Evolutionary conservation across 2,113 vertebrate species (phyloP), one percentile per base, ranked within the genome.

Genomic region (Macrotus californicus): DNA sequence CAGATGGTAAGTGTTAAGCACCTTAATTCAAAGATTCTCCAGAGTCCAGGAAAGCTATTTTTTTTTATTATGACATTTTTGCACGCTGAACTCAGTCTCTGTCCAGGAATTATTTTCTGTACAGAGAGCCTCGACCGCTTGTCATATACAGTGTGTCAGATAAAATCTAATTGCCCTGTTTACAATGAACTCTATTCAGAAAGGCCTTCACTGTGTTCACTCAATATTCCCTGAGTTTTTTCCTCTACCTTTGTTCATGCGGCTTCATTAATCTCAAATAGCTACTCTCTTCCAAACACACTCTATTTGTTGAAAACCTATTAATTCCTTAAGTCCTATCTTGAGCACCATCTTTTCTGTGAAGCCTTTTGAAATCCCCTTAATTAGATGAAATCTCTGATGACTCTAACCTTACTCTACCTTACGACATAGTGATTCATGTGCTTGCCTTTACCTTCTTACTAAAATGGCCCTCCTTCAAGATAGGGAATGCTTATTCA

Each of bases 271-370:
- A 96, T 96, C 94, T 97, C 94, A 97, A 97, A 97, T 87, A 97
- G 95, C 89, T 91, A 91, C 94, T 97, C 95, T 95, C 93, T 82
- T 96, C 89, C 95, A 97, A 96, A 97, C 83, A 97, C 94, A 96
- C 95, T 97, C 93, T 83, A 97, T 97, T 97, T 97, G 83, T 93
- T 96, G 97, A 97, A 97, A 97, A 96, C 79, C 96, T 97, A 96
- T 97, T 97, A 97, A 96, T 97, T 97, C 96, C 95, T 89, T 96
- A 97, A 96, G 91, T 97, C 95, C 89, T 96, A 97, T 95, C 97
- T 95, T 82, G 82, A 97, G 96, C 91, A 94, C 94, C 95, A 97
- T 97, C 96, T 97, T 96, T 94, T 97, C 96, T 95, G 79, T 76
- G 94, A 96, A 96, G 96, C 80, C 75, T 97, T 96, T 97, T 94